Percentiles rank a stretch among this genome's conserved stretches.
phyloP scores from a whole-genome alignment of 1,140 invertebrate species.

The Colletes gigas region DNA sequence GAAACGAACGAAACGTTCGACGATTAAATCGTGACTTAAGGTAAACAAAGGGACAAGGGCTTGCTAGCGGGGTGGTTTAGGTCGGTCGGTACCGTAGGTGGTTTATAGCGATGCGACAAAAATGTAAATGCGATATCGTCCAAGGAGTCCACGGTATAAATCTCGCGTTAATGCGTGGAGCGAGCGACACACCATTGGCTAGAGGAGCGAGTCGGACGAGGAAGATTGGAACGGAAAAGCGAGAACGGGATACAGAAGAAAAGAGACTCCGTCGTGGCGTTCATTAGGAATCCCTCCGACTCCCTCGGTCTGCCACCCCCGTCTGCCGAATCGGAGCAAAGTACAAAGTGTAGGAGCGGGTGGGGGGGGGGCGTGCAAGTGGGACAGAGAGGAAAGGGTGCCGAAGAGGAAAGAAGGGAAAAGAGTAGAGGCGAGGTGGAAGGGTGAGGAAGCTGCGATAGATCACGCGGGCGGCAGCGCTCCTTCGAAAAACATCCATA shows the following conservation, averaged over 20 bases:
- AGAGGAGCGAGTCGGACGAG: slow-evolving; percentile 51
- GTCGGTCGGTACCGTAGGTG: slow-evolving; percentile 65
- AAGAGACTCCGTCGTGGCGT: slow-evolving; percentile 70
- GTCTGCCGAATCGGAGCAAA: slow-evolving; percentile 60
- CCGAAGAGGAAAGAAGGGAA: slow-evolving; percentile 50
- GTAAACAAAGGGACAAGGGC: slow-evolving; percentile 25
- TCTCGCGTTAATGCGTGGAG: slow-evolving; percentile 79
- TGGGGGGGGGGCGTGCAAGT: neutral
- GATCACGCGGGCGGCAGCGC: slow-evolving; percentile 80
- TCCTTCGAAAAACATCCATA: slow-evolving; percentile 82
- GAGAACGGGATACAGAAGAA: slow-evolving; percentile 47
- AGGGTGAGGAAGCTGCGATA: slow-evolving; percentile 76
- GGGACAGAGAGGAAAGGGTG: slow-evolving; percentile 11
- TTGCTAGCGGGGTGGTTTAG: slow-evolving; percentile 27
- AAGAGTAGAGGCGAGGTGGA: slow-evolving; percentile 45
- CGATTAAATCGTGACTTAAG: neutral
- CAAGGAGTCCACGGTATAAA: slow-evolving; percentile 77
- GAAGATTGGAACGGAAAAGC: slow-evolving; percentile 34
- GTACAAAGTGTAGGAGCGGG: neutral
- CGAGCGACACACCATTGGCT: slow-evolving; percentile 69
- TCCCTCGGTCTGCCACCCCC: slow-evolving; percentile 66
- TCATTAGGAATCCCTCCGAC: slow-evolving; percentile 74
- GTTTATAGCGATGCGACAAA: slow-evolving; percentile 81
- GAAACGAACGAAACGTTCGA: neutral
- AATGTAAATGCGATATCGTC: slow-evolving; percentile 81